phyloP scores from a whole-genome alignment of 2,113 vertebrate species.

The Burhinus bistriatus region DNA sequence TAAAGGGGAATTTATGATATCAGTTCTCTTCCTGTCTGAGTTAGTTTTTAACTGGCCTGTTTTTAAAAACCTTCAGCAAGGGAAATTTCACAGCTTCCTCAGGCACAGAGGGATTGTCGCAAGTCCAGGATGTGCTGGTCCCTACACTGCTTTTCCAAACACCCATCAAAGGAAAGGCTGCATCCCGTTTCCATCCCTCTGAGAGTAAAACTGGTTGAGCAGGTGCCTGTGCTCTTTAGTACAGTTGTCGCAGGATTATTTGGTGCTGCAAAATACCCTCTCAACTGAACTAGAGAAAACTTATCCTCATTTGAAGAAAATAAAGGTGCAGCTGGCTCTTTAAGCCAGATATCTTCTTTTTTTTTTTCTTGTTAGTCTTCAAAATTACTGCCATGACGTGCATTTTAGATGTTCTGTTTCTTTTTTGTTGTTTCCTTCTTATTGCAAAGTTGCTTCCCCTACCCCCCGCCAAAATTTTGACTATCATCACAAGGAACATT shows the following conservation, averaged over 20 bases:
- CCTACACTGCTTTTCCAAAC: background rate
- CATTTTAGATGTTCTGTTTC: background rate
- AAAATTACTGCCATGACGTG: background rate
- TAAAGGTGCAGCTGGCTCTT: background rate
- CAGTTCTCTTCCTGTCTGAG: background rate
- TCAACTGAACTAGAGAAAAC: background rate
- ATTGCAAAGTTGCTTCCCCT: background rate
- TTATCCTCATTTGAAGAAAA: background rate
- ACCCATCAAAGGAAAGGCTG: background rate
- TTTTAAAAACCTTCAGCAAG: background rate
- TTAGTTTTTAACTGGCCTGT: background rate
- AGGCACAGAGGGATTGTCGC: background rate
- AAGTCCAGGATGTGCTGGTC: background rate
- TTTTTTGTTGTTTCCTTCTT: background rate
- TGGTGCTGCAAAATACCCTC: background rate
- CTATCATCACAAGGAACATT: background rate
- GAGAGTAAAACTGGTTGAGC: background rate
- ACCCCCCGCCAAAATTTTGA: background rate
- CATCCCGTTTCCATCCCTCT: background rate
- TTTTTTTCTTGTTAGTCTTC: background rate
- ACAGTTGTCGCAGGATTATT: background rate
- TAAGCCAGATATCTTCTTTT: background rate
- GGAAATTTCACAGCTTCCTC: background rate
- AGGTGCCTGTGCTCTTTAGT: background rate
- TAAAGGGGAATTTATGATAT: background rate